phyloP scores from a whole-genome alignment of 1,140 invertebrate species.

The Medauroidea extradentata region DNA sequence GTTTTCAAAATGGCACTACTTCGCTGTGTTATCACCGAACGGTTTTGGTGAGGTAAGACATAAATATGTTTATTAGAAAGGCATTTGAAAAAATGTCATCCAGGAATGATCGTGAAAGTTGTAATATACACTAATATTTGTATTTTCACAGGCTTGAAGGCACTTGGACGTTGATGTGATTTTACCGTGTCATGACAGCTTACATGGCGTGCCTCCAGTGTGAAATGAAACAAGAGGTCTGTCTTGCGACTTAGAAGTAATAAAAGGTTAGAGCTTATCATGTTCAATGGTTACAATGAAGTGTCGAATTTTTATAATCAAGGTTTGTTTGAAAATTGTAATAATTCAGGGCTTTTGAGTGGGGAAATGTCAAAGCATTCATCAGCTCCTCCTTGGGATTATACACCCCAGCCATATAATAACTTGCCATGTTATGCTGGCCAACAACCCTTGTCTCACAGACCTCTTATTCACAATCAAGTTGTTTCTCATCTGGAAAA shows the following conservation, averaged over 20 bases:
- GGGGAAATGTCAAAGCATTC: constrained; percentile 6
- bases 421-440: neutral
- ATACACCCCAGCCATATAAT: constrained; percentile 1
- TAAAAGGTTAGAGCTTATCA: neutral
- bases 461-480: neutral
- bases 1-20: constrained; percentile 5
- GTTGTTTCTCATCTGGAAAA: neutral
- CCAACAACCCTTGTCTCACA: neutral
- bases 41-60: neutral
- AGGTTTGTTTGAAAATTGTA: constrained; percentile 3
- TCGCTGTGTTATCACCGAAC: neutral
- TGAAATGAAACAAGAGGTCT: neutral
- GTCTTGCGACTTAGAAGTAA: neutral
- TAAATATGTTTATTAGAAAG: neutral
- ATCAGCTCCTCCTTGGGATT: constrained; percentile 2
- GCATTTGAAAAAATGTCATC: neutral
- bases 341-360: neutral
- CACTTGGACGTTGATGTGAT: neutral
- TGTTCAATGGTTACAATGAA: constrained; percentile 9
- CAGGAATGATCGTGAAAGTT: neutral
- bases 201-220: neutral
- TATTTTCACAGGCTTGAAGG: neutral
- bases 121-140: neutral
- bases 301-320: constrained; percentile 3
- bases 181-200: neutral